Conservation (phyloP, 2,113 vertebrate genomes). For the Probosciger aterrimus region DNA sequence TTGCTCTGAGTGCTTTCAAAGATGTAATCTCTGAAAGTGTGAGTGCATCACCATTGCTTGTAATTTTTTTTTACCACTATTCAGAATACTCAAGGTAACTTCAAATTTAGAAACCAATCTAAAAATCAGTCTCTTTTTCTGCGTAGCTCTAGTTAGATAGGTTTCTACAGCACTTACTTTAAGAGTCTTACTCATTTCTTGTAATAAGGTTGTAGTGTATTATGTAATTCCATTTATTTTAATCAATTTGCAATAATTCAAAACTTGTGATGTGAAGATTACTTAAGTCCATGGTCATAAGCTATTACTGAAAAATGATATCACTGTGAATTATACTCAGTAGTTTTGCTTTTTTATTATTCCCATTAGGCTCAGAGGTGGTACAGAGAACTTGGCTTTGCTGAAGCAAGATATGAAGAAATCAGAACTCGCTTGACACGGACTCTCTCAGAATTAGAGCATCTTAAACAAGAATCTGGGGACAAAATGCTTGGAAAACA, state of each 20-base stretch:
- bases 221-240: background rate
- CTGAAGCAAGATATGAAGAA: constrained; percentile 64
- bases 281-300: background rate
- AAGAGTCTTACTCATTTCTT: background rate
- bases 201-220: background rate
- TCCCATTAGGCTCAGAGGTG: constrained; percentile 62
- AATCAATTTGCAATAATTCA: background rate
- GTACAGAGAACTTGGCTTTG: constrained; percentile 67
- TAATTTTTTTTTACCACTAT: background rate
- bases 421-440: background rate
- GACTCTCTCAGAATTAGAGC: constrained; percentile 4
- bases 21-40: background rate
- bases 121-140: background rate
- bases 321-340: background rate
- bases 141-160: background rate
- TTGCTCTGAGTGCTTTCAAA: background rate
- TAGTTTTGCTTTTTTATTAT: background rate
- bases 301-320: background rate
- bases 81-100: background rate
- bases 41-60: background rate
- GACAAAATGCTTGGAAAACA: background rate
- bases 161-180: background rate
- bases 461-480: background rate
- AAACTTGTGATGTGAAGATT: background rate
- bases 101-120: background rate